Evolutionary conservation across 2,113 vertebrate species (phyloP).

Genomic region (Saguinus imperator): DNA sequence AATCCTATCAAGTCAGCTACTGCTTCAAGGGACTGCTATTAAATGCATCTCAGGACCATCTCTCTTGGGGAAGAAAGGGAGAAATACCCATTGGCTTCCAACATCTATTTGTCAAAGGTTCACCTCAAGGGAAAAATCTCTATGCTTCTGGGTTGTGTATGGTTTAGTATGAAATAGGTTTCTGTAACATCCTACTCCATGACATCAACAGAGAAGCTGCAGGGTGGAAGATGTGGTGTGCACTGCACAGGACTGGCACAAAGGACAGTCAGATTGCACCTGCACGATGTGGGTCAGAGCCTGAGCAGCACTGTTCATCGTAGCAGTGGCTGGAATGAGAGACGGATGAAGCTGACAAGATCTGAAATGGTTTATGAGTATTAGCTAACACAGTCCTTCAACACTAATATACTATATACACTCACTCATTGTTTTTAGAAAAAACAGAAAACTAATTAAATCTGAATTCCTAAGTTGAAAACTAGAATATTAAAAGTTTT

Average conservation of each 20-base stretch:
- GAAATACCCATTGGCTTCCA: background rate
- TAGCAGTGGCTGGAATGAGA: background rate
- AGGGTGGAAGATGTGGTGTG: background rate
- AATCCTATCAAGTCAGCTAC: background rate
- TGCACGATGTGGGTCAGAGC: background rate
- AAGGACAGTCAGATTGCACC: background rate
- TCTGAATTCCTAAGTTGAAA: background rate
- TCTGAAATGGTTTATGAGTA: background rate
- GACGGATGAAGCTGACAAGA: background rate
- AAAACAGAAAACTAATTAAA: background rate
- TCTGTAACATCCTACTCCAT: background rate
- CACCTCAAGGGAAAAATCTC: background rate
- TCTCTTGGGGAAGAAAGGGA: background rate
- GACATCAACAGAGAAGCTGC: background rate
- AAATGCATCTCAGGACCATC: background rate
- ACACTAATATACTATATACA: background rate
- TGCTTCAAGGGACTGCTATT: background rate
- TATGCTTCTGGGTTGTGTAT: background rate
- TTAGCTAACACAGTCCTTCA: background rate
- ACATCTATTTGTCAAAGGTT: background rate
- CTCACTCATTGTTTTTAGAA: background rate
- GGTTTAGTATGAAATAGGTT: background rate
- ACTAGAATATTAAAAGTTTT: background rate
- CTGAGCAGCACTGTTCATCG: background rate
- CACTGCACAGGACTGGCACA: too few species aligned